Evolutionary conservation across 2,113 vertebrate species (phyloP), one percentile per base, ranked within the genome.

Genomic region (Chloropsis hardwickii): DNA sequence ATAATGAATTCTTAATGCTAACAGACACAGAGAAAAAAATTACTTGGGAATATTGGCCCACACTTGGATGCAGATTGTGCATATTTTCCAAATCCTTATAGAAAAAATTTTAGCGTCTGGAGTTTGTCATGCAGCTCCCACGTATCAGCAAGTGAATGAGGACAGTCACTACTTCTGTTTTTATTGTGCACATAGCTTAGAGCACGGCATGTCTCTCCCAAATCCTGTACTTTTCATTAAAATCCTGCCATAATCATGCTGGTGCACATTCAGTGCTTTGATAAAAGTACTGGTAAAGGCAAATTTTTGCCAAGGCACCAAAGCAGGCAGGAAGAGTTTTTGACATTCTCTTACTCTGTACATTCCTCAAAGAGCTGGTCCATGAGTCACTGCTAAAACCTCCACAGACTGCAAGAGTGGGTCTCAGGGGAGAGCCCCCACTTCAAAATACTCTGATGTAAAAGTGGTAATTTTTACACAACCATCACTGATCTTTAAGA

Each of bases 1-100:
- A 90, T 73, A 61, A 92, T 20, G 24, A 90, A 80, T 93, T 82
- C 50, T 80, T 92, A 88, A 86, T 73, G 35, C 50, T 88, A 86
- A 60, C 12, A 86, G 74, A 45, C 61, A 71, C 6, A 54, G 37
- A 53, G 25, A 56, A 90, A 77, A 81, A 57, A 73, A 50, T 16
- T 35, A 54, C 50, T 92, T 69, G 50, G 74, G 82, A 94, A 71
- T 92, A 83, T 19, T 81, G 84, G 64, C 24, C 58, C 19, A 61
- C 31, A 69, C 12, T 92, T 86, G 62, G 86, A 92, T 88, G 29
- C 35, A 47, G 58, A 73, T 73, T 86, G 50, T 86, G 54, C 86
- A 73, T 86, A 80, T 97, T 90, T 93, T 86, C 71, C 4, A 0
- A 77, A 90, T 88, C 61, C 58, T 65, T 88, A 81, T 5, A 88